Percentiles rank a stretch among this genome's conserved stretches.
Conservation (phyloP, 2,113 vertebrate species). For the Tricholaema leucomelas region DNA sequence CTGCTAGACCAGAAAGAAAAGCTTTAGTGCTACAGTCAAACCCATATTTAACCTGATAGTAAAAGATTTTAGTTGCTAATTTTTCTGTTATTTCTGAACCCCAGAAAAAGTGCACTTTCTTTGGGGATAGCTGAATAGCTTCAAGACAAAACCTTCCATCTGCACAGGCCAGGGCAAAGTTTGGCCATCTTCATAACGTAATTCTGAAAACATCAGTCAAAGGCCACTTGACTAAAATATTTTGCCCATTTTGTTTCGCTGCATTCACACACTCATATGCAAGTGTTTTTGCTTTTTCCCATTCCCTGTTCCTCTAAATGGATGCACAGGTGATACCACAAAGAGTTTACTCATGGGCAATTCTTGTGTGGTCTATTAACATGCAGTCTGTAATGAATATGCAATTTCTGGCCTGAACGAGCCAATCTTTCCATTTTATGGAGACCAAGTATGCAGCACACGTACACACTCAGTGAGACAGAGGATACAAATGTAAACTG, state of each 20-base stretch:
- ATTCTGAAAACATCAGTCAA: background rate
- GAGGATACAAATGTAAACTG: too few relatives aligned
- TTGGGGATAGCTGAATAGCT: background rate
- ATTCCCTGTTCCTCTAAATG: background rate
- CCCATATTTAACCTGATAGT: background rate
- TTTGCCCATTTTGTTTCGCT: background rate
- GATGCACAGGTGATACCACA: background rate
- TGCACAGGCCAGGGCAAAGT: background rate
- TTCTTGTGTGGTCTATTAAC: background rate
- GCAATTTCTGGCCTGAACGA: background rate
- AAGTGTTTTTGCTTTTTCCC: background rate
- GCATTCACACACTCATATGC: accelerated
- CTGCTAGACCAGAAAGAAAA: background rate
- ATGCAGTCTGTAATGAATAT: background rate
- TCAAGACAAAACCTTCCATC: background rate
- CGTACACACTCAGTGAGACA: background rate
- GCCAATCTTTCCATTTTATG: background rate
- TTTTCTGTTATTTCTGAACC: background rate
- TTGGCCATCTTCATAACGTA: background rate
- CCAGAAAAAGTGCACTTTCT: background rate
- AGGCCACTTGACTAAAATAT: background rate
- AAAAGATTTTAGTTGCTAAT: background rate
- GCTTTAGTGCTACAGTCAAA: background rate
- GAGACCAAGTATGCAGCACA: background rate
- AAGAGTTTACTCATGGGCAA: background rate